Conservation (phyloP, 2,888 invertebrate species). For the Trilocha varians region DNA sequence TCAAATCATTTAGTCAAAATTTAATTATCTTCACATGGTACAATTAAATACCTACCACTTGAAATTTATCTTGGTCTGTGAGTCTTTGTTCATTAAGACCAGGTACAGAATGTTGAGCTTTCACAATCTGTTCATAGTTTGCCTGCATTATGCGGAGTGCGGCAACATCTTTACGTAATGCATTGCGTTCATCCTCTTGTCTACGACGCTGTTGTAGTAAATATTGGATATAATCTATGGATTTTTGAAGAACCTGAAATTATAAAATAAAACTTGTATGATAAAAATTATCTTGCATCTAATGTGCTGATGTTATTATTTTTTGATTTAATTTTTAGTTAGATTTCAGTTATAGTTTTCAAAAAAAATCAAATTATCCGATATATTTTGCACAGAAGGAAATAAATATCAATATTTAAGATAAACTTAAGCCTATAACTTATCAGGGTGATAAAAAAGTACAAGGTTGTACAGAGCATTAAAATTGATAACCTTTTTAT, state of each 20-base stretch:
- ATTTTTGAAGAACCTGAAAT: conserved; percentile 87
- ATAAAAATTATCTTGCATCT: too few relatives aligned
- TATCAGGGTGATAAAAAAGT: neutral
- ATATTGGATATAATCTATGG: conserved; percentile 94
- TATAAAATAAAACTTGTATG: too few relatives aligned
- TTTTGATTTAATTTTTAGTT: too few relatives aligned
- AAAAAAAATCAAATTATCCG: too few relatives aligned
- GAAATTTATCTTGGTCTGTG: conserved; percentile 96
- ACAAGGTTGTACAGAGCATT: neutral
- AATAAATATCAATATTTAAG: neutral
- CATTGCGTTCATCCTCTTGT: conserved; percentile 95
- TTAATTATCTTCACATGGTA: neutral
- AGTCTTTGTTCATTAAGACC: conserved; percentile 90
- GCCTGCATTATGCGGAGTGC: conserved; percentile 95
- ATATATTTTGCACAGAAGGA: neutral
- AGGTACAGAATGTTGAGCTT: conserved; percentile 93
- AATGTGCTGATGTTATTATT: too few relatives aligned
- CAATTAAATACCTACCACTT: conserved; percentile 81
- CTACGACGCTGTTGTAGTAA: conserved; percentile 92
- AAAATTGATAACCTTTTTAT: neutral
- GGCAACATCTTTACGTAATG: conserved; percentile 91
- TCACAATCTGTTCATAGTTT: conserved; percentile 96
- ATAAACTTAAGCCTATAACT: neutral
- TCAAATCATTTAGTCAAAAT: neutral
- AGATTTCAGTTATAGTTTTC: too few relatives aligned